These are phyloP conservation scores for Serranus cabrilla DNA, from an alignment of 2,797 vertebrate genomes.

Conservation along the genomic window DNA sequence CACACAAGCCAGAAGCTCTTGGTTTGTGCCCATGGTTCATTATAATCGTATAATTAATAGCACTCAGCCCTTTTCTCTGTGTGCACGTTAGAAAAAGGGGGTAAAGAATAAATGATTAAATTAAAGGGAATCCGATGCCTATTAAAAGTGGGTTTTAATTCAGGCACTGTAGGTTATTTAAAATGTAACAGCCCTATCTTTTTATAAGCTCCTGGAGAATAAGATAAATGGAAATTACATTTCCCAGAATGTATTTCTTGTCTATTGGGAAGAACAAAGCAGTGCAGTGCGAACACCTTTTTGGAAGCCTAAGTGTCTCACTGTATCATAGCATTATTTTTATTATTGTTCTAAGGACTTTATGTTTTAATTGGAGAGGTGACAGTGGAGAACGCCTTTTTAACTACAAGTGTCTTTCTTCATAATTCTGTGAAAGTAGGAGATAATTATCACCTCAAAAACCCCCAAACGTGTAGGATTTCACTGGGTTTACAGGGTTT, in stretches of 20 bases:
- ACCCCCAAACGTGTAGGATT: not conserved
- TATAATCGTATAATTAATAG: slow-evolving; percentile 86
- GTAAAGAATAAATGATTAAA: slow-evolving; percentile 84
- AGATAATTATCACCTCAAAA: not conserved
- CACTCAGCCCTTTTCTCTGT: slow-evolving; percentile 75
- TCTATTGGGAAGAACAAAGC: slow-evolving; percentile 50
- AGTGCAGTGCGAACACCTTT: slow-evolving; percentile 35
- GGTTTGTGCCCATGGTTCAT: slow-evolving; percentile 76
- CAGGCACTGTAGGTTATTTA: slow-evolving; percentile 74
- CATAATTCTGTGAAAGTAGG: not conserved
- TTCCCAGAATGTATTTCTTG: slow-evolving; percentile 38
- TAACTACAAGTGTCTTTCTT: not conserved
- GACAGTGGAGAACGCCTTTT: not conserved
- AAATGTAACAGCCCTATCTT: slow-evolving; percentile 71
- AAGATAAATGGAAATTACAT: slow-evolving; percentile 69
- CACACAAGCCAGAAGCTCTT: slow-evolving; percentile 70
- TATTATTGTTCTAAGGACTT: not conserved
- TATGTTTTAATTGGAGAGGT: not conserved
- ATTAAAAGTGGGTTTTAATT: slow-evolving; percentile 82
- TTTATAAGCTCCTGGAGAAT: slow-evolving; percentile 63
- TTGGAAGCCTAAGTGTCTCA: slow-evolving; percentile 13
- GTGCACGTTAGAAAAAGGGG: slow-evolving; percentile 60
- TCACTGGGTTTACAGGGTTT: not conserved
- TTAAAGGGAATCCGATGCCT: slow-evolving; percentile 77
- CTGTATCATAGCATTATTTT: not conserved